phyloP scores from a whole-genome alignment of 2,888 invertebrate genomes.

The Endomychus coccineus region DNA sequence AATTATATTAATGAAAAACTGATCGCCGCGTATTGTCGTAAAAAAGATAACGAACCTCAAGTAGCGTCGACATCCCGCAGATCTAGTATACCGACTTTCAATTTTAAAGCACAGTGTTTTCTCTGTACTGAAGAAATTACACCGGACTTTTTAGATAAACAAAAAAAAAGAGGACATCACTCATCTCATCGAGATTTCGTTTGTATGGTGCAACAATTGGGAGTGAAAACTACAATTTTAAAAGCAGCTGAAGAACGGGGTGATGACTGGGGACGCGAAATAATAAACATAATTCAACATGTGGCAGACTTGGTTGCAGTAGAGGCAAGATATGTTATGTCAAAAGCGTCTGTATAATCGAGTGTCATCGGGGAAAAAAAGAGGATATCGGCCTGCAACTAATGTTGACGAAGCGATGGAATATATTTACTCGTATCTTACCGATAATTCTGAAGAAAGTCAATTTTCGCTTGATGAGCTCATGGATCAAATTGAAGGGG shows the following conservation, averaged over 20 bases:
- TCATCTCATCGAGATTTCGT: neutral
- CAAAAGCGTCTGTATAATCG: too few relatives aligned
- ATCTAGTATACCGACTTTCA: slow-evolving; percentile 1
- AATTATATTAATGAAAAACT: slow-evolving; percentile 16
- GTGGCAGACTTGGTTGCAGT: too few relatives aligned
- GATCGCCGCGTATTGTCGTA: slow-evolving; percentile 7
- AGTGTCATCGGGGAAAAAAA: slow-evolving; percentile 15
- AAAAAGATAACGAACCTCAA: slow-evolving; percentile 4
- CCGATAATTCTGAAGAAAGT: neutral
- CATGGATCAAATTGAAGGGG: neutral
- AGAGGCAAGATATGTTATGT: too few relatives aligned
- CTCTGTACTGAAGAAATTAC: slow-evolving; percentile 12
- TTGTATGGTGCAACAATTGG: neutral
- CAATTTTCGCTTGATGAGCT: neutral
- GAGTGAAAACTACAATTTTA: neutral
- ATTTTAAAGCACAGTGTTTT: slow-evolving; percentile 11
- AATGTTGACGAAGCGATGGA: slow-evolving; percentile 20
- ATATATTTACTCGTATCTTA: slow-evolving; percentile 14
- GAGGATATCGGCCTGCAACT: slow-evolving; percentile 14
- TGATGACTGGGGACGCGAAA: slow-evolving; percentile 10
- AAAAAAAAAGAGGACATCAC: slow-evolving; percentile 9
- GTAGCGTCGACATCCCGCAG: slow-evolving; percentile 5
- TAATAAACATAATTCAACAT: slow-evolving; percentile 11
- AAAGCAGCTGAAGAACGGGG: too few relatives aligned
- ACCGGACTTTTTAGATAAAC: slow-evolving; percentile 7